These are phyloP conservation scores for Monoplex corrugatus DNA, from an alignment of 2,888 invertebrate species.

Conservation along the genomic window DNA sequence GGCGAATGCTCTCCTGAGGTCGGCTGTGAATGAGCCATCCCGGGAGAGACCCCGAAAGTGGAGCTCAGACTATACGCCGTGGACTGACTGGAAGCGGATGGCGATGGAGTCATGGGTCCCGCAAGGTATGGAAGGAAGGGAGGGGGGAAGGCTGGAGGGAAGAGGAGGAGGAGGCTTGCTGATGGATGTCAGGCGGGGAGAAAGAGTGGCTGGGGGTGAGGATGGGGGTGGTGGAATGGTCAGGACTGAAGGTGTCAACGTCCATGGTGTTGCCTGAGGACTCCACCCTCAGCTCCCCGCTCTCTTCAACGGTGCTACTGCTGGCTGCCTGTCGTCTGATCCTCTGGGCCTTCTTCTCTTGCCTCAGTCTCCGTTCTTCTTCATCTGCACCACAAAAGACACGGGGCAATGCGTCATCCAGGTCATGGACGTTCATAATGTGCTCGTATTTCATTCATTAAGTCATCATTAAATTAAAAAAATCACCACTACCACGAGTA, in stretches of 20 bases:
- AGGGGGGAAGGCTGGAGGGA: conserved; percentile 10
- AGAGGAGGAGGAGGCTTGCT: background rate
- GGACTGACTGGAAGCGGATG: background rate
- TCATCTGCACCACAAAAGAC: conserved; percentile 17
- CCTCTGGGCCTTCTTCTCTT: conserved; percentile 44
- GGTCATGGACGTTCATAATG: too few species aligned
- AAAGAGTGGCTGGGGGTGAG: background rate
- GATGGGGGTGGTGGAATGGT: background rate
- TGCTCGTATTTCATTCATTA: background rate
- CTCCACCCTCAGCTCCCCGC: background rate
- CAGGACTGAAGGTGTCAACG: background rate
- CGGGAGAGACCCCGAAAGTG: background rate
- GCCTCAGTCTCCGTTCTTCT: conserved; percentile 40
- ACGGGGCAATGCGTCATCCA: background rate
- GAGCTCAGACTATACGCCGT: background rate
- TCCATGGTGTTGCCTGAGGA: background rate
- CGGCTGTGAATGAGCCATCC: background rate
- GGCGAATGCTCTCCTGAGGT: conserved; percentile 29
- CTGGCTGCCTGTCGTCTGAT: conserved; percentile 24
- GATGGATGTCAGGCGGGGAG: background rate
- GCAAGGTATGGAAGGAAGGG: conserved; percentile 40
- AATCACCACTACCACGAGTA: background rate
- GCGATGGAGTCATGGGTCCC: conserved; percentile 14
- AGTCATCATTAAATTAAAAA: background rate
- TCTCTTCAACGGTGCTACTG: conserved; percentile 14